Conservation (phyloP, 1,140 invertebrate species). For the Scaptomyza pallida region DNA sequence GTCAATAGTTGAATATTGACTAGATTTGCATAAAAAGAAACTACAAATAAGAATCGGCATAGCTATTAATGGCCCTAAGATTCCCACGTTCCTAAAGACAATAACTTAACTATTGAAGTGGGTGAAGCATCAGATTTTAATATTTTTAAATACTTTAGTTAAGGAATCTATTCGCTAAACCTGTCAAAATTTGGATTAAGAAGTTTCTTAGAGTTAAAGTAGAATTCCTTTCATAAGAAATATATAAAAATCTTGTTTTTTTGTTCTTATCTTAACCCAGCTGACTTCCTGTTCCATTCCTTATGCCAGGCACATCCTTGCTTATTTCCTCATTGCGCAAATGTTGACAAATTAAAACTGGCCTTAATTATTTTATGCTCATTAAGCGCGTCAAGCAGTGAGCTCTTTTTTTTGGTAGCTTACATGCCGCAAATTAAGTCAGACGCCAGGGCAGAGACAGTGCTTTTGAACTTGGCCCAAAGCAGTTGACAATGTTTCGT, state of each 20-base stretch:
- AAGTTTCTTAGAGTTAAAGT: no score
- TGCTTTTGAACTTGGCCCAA: constrained; percentile 57
- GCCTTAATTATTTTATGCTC: constrained; percentile 80
- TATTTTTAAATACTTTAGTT: no score
- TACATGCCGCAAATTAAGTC: constrained; percentile 58
- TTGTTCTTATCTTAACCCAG: neutral
- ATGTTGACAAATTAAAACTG: constrained; percentile 66
- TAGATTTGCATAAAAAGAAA: neutral
- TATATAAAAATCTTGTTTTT: neutral
- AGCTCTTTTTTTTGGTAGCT: constrained; percentile 29
- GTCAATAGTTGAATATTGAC: neutral
- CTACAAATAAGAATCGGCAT: neutral
- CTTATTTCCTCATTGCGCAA: constrained; percentile 53
- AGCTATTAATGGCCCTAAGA: neutral
- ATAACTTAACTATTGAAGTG: neutral
- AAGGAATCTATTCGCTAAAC: no score
- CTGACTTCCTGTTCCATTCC: constrained; percentile 21
- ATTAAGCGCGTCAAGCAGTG: constrained; percentile 60
- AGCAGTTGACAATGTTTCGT: constrained; percentile 61
- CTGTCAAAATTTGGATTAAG: no score
- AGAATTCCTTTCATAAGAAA: neutral
- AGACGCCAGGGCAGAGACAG: constrained; percentile 23
- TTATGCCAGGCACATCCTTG: constrained; percentile 14
- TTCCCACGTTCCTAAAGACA: neutral
- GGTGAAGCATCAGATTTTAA: neutral